phyloP scores from a whole-genome alignment of 2,797 vertebrate genomes.

The Gymnothorax reevesii region DNA sequence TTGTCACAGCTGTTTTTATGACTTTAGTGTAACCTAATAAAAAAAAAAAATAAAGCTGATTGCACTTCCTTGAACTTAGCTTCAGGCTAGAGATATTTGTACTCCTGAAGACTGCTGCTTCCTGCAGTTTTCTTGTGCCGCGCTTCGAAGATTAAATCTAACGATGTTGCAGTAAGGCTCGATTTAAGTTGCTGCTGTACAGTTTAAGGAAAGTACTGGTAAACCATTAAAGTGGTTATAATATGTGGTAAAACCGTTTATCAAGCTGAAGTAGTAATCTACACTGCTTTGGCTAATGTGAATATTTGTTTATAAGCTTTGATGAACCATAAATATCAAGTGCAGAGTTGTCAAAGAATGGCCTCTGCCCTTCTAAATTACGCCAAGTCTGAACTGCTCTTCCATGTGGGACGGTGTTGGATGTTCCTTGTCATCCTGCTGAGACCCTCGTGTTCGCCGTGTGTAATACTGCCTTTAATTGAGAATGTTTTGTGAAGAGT shows the following conservation, averaged over 20 bases:
- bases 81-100: neutral
- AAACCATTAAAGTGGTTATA: neutral
- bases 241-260: neutral
- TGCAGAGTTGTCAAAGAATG: neutral
- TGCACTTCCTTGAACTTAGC: neutral
- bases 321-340: neutral
- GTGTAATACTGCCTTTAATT: neutral
- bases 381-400: neutral
- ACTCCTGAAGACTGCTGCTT: neutral
- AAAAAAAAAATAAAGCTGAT: neutral
- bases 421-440: neutral
- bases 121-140: neutral
- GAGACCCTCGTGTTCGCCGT: neutral
- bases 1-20: conserved; percentile 1
- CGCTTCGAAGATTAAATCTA: neutral
- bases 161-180: neutral
- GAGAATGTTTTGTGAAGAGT: neutral
- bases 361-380: neutral
- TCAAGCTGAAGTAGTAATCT: neutral
- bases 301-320: neutral
- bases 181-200: neutral
- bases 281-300: neutral
- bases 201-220: neutral
- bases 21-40: neutral
- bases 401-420: neutral